These are phyloP conservation scores for Gari tellinella DNA, from an alignment of 2,888 invertebrate species.

Conservation along the genomic window DNA sequence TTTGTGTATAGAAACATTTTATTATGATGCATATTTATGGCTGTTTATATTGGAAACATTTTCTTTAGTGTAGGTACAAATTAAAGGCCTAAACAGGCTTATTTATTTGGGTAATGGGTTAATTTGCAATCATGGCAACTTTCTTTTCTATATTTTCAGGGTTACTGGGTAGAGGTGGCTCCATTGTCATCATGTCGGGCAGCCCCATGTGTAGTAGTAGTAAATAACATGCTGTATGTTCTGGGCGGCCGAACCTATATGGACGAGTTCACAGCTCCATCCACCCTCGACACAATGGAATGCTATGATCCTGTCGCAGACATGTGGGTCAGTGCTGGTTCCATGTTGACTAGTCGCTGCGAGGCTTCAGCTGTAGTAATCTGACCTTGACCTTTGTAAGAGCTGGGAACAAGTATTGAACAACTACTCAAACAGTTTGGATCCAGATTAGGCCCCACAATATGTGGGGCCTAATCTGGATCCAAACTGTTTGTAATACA, in stretches of 20 bases:
- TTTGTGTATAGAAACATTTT: no score
- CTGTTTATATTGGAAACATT: no score
- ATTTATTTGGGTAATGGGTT: neutral
- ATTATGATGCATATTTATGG: no score
- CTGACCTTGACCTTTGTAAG: constrained; percentile 41
- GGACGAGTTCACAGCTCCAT: constrained; percentile 76
- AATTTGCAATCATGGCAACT: neutral
- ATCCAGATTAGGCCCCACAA: no score
- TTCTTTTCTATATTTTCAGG: constrained; percentile 64
- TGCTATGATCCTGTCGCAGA: constrained; percentile 92
- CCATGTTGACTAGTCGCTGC: constrained; percentile 92
- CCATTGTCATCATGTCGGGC: constrained; percentile 94
- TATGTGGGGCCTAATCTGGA: no score
- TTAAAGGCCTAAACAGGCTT: no score
- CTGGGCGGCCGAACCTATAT: constrained; percentile 92
- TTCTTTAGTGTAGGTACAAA: no score
- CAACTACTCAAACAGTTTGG: no score
- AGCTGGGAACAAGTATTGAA: no score
- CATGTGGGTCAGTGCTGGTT: constrained; percentile 91
- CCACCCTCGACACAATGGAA: constrained; percentile 91
- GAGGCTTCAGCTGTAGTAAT: constrained; percentile 72
- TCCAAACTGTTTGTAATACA: no score
- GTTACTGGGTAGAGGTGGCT: constrained; percentile 88
- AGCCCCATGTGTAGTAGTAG: constrained; percentile 93
- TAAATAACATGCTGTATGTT: constrained; percentile 94